Conservation (phyloP, 1,140 invertebrate genomes). For the Pogonomyrmex californicus region DNA sequence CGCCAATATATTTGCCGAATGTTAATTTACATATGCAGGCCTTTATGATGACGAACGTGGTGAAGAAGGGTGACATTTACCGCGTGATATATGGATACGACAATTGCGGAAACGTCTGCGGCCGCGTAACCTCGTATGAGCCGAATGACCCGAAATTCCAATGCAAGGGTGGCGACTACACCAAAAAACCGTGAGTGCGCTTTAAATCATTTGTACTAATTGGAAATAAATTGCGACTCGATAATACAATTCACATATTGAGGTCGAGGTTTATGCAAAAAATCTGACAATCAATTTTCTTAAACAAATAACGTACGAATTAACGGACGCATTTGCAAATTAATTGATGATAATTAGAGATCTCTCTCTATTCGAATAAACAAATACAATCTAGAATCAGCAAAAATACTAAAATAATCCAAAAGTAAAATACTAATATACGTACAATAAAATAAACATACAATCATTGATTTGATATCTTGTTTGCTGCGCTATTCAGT, state of each 20-base stretch:
- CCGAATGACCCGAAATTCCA: slow-evolving; percentile 76
- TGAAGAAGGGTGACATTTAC: slow-evolving; percentile 88
- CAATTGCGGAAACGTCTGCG: slow-evolving; percentile 90
- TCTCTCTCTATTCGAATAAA: not conserved
- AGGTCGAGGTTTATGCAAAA: not conserved
- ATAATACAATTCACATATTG: not conserved
- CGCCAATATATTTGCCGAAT: not conserved
- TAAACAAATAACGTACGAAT: not conserved
- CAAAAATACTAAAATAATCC: not conserved
- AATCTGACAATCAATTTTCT: not conserved
- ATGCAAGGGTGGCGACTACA: slow-evolving; percentile 87
- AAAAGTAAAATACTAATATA: not conserved
- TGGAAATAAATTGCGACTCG: not conserved
- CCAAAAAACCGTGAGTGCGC: slow-evolving; percentile 84
- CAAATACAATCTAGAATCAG: not conserved
- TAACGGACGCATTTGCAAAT: not conserved
- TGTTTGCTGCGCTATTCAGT: not conserved
- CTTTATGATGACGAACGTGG: slow-evolving; percentile 86
- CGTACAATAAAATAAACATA: not conserved
- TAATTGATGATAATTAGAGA: not conserved
- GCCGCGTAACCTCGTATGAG: slow-evolving; percentile 83
- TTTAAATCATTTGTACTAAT: slow-evolving; percentile 16
- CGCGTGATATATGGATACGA: slow-evolving; percentile 90
- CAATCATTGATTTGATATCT: not conserved
- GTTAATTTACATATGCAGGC: slow-evolving; percentile 81